A percentile compares a stretch with the other conserved stretches of the same genome.
phyloP scores from a whole-genome alignment of 2,888 invertebrate species.

The Drosophila eohydei region DNA sequence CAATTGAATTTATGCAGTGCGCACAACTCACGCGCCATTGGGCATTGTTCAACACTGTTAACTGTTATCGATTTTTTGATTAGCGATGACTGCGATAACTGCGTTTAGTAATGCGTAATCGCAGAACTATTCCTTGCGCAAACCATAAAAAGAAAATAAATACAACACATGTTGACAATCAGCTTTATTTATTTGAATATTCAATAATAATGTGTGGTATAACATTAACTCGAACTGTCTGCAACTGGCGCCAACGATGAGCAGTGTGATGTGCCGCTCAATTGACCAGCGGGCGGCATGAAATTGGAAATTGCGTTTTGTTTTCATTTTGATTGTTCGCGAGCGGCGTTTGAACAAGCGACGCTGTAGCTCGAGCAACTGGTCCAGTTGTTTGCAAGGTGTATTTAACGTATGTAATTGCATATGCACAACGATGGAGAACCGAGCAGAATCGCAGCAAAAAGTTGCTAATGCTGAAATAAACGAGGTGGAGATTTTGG shows the following conservation, averaged over 20 bases:
- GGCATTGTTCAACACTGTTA: slow-evolving; percentile 1
- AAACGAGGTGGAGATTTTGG: neutral
- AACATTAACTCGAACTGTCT: neutral
- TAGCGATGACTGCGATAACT: neutral
- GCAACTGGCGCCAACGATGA: neutral
- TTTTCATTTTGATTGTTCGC: neutral
- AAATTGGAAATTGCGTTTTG: neutral
- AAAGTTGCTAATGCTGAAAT: too few species aligned
- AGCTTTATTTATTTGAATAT: neutral
- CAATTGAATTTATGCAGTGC: neutral
- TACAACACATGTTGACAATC: neutral
- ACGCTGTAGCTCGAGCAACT: neutral
- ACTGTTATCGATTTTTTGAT: slow-evolving; percentile 5
- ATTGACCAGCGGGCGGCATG: neutral
- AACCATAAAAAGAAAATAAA: neutral
- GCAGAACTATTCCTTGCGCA: neutral
- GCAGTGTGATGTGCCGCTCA: neutral
- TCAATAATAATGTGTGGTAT: neutral
- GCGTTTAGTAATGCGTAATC: neutral
- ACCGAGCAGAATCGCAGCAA: neutral
- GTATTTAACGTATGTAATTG: neutral
- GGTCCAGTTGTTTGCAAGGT: neutral
- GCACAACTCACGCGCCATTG: neutral
- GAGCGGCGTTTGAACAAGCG: neutral
- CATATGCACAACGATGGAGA: neutral